These are phyloP conservation scores for Tachuris rubrigastra DNA, from an alignment of 2,113 vertebrate genomes.

Conservation along the genomic window DNA sequence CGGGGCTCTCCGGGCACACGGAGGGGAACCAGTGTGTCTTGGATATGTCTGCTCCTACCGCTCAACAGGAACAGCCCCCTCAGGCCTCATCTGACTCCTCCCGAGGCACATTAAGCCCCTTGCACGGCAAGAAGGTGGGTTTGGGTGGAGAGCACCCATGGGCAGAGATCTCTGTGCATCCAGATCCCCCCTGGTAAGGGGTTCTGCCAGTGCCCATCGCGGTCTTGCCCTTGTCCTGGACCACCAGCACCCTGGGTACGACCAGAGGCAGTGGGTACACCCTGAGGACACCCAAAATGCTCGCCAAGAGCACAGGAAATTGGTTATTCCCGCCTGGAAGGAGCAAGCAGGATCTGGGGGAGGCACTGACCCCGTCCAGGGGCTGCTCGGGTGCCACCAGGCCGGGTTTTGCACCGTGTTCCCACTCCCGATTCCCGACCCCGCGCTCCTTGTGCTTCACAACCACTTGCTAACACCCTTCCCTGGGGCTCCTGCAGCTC, in stretches of 20 bases:
- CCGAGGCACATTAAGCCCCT: background rate
- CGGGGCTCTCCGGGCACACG: fast-evolving
- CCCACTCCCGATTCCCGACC: fast-evolving
- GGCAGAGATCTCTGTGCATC: no score
- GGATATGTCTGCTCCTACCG: background rate
- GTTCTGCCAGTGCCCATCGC: background rate
- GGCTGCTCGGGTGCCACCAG: background rate
- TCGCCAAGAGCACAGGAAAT: background rate
- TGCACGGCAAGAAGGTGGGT: background rate
- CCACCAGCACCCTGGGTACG: background rate
- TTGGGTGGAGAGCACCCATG: background rate
- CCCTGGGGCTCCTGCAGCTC: background rate
- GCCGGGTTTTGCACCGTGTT: fast-evolving
- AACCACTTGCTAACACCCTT: background rate
- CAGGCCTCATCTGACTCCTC: background rate
- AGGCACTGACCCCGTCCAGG: background rate
- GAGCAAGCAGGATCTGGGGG: background rate
- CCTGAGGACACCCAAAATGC: background rate
- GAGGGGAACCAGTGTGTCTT: background rate
- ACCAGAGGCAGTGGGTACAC: background rate
- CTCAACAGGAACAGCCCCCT: background rate
- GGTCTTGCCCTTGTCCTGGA: background rate
- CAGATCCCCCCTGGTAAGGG: background rate
- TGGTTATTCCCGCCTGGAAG: background rate
- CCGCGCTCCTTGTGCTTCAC: fast-evolving